Evolutionary conservation across 1,140 invertebrate species (phyloP).

Genomic region (Conopomorpha cramerella): DNA sequence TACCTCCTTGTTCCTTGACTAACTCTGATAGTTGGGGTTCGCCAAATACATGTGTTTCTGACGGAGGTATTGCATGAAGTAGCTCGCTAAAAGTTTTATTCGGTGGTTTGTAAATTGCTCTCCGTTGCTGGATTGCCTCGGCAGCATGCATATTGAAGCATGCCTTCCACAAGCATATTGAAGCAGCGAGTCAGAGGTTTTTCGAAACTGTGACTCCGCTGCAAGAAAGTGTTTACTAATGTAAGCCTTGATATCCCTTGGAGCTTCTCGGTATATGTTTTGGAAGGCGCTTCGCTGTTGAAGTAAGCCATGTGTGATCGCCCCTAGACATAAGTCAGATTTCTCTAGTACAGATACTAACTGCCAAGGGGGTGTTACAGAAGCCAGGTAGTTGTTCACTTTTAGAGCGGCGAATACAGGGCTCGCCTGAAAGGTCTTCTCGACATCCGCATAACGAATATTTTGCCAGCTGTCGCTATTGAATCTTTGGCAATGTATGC

Average conservation of each 20-base stretch:
- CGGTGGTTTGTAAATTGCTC: not conserved
- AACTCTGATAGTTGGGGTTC: not conserved
- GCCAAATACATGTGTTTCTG: not conserved
- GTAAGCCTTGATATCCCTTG: not conserved
- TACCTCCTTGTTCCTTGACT: constrained; percentile 1
- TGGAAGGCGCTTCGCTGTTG: constrained; percentile 1
- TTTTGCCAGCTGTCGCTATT: constrained; percentile 12
- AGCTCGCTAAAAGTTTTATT: not conserved
- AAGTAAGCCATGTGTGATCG: constrained; percentile 2
- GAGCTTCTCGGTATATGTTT: not conserved
- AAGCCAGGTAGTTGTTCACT: constrained; percentile 4
- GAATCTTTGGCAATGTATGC: constrained; percentile 12
- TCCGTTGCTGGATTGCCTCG: constrained; percentile 3
- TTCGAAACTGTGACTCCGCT: constrained; percentile 1
- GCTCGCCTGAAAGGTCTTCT: constrained; percentile 15
- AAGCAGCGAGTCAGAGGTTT: not conserved
- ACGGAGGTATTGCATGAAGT: not conserved
- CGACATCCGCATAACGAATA: constrained; percentile 13
- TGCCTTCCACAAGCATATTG: constrained; percentile 3
- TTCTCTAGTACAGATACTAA: constrained; percentile 1
- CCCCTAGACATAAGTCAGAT: constrained; percentile 3
- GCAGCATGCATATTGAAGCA: no score
- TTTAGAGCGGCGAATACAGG: constrained; percentile 12
- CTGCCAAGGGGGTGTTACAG: constrained; percentile 2
- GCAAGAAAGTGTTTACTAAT: not conserved